Evolutionary conservation across 2,888 invertebrate genomes (phyloP), one percentile per base, ranked within the genome.

Genomic region (Gastrophysa polygoni): DNA sequence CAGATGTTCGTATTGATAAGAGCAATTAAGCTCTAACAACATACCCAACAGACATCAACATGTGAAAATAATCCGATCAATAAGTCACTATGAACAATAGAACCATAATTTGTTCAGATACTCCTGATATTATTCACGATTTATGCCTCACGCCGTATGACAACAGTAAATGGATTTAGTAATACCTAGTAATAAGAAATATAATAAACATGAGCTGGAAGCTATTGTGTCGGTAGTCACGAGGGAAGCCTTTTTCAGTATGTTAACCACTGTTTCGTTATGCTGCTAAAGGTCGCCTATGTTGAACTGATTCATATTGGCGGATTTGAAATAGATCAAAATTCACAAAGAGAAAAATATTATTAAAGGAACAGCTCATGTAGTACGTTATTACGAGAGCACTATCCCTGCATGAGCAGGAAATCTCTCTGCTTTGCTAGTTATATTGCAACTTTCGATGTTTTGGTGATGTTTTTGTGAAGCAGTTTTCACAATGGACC

Each of bases 61-160:
- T 49, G 50, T 43, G 50, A 14, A 20, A 49, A 50, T 18, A 50
- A 55, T 50, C 6, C 46, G 10, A 43, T 62, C 54, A 63, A 59
- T 63, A 44, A 63, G 20, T 38, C 51, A 18, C 20, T n/a, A n/a
- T 43, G 17, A 51, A 59, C 57, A 59, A 63, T 63, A 46, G 38
- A 47, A 50, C 16, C 16, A 59, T 59, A 55, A 59, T 63, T 63
- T 59, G 60, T 57, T 60, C 49, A 34, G 18, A 54, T 57, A 54
- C 49, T 57, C 44, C 58, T 32, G 58, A 63, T 63, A 59, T 46
- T 51, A 55, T 49, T 60, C 18, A 43, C 49, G 57, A 60, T 57
- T 60, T 64, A 64, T 64, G 44, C 44, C 60, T 52, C 56, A 64
- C 60, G 63, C 60, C 49, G 52, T 32, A 49, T 52, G 59, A 51